Evolutionary conservation across 2,113 vertebrate species (phyloP).

Genomic region (Probosciger aterrimus): DNA sequence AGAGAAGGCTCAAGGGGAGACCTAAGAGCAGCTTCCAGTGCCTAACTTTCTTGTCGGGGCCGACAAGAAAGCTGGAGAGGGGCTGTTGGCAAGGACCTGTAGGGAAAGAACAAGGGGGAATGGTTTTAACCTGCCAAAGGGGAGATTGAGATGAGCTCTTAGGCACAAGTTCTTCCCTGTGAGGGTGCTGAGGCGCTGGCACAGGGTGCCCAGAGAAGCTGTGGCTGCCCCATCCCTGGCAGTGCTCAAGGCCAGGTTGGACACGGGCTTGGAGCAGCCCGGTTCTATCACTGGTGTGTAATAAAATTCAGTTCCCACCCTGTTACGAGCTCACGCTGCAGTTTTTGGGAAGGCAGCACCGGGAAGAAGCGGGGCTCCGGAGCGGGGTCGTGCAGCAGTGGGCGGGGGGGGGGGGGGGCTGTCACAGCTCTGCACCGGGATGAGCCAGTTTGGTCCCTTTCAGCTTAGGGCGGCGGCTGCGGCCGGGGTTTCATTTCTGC

Average conservation of each 20-base stretch:
- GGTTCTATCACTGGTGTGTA: background rate
- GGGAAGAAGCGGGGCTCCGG: background rate
- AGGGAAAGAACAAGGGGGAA: background rate
- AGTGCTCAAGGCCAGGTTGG: background rate
- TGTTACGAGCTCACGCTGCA: accelerated
- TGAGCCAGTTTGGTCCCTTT: background rate
- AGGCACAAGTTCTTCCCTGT: background rate
- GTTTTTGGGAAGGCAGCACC: background rate
- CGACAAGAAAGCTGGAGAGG: background rate
- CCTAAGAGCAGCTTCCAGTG: background rate
- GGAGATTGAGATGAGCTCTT: no score
- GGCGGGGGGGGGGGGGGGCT: no score
- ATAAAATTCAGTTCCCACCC: background rate
- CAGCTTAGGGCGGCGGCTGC: background rate
- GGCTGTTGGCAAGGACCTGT: background rate
- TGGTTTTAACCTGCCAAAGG: background rate
- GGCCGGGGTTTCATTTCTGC: no score
- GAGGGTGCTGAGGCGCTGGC: background rate
- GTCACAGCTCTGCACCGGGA: accelerated
- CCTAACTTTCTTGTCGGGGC: no score
- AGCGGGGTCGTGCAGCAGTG: no score
- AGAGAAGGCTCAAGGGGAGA: background rate
- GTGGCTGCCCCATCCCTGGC: background rate
- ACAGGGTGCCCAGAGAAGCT: background rate
- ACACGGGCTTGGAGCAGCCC: no score